Base-by-base conservation (phyloP, 2,888 invertebrate species). In the Drosophila sordidula region DNA sequence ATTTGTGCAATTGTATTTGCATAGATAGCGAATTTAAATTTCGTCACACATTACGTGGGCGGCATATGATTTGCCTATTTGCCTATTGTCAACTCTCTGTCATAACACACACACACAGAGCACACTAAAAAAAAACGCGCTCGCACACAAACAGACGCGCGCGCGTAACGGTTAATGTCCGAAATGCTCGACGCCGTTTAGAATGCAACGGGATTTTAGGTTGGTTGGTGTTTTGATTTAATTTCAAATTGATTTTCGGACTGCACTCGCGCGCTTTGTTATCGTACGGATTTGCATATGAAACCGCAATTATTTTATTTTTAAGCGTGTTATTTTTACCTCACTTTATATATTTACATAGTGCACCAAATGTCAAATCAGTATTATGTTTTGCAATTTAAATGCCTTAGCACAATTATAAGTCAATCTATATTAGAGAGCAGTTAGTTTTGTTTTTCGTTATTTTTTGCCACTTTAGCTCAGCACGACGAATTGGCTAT, bases 41-140 rank as follows among this genome's bases (percentile, higher is more conserved):
- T 87, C 89, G 89, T 82, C 89, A 89, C 85, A 89, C 89, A 85
- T 89, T 87, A 78, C 86, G 88, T 85, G 86, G 83, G 84, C 80
- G 84, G 88, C 89, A 80, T 79, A 71, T 76, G 82, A 85, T 85
- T 70, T 77, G 75, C 82, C 78, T 64, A 63, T 58, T 73, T 80
- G 77, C 84, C 83, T 82, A 86, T 86, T 83, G 86, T 83, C 86
- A 86, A 77, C 63, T 65, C 86, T 64, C 75, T 78, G 68, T 73
- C 70, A 63, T 57, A 74, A 66, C 69, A 58, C 49, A 32, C 45
- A 39, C 61, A 54, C 47, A 55, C n/a, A 2, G 18, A 18, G 16
- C 11, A 42, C 14, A 18, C 52, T 12, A 12, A 39, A 39, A 5
- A 25, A 14, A 41, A 74, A 38, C 29, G 56, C 57, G 39, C 44